phyloP scores from a whole-genome alignment of 2,797 vertebrate genomes.

The Neostethus bicornis region DNA sequence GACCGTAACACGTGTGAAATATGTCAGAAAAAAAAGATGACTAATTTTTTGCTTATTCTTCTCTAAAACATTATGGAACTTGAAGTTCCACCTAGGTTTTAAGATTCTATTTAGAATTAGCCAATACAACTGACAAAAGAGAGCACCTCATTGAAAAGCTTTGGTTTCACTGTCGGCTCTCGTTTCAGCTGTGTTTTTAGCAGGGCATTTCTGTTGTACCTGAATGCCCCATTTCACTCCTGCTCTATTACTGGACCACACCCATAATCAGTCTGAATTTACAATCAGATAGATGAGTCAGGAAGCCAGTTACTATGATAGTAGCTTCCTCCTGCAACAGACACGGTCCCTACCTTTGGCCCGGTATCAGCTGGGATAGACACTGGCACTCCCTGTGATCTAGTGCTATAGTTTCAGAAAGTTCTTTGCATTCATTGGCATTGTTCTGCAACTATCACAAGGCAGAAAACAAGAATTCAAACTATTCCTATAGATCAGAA shows the following conservation, averaged over 20 bases:
- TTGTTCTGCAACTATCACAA: neutral
- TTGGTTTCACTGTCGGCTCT: conserved; percentile 16
- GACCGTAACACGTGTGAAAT: neutral
- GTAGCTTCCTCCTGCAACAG: neutral
- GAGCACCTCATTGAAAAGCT: conserved; percentile 26
- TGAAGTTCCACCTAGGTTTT: neutral
- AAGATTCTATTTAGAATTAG: neutral
- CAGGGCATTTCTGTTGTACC: too few species aligned
- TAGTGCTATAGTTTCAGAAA: too few species aligned
- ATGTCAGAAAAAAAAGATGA: neutral
- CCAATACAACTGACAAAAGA: conserved; percentile 21
- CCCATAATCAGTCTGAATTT: conserved; percentile 28
- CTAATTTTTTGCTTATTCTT: neutral
- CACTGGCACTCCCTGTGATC: too few species aligned
- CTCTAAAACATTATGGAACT: neutral
- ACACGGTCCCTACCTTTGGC: too few species aligned
- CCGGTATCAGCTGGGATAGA: too few species aligned
- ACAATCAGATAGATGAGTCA: conserved; percentile 31
- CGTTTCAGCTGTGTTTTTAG: neutral
- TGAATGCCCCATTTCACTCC: too few species aligned
- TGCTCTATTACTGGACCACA: conserved; percentile 18
- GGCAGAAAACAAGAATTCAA: neutral
- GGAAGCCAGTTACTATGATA: conserved; percentile 1
- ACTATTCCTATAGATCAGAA: too few species aligned
- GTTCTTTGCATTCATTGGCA: neutral